phyloP scores from a whole-genome alignment of 2,113 vertebrate species.

The Leptobrachium leishanense region DNA sequence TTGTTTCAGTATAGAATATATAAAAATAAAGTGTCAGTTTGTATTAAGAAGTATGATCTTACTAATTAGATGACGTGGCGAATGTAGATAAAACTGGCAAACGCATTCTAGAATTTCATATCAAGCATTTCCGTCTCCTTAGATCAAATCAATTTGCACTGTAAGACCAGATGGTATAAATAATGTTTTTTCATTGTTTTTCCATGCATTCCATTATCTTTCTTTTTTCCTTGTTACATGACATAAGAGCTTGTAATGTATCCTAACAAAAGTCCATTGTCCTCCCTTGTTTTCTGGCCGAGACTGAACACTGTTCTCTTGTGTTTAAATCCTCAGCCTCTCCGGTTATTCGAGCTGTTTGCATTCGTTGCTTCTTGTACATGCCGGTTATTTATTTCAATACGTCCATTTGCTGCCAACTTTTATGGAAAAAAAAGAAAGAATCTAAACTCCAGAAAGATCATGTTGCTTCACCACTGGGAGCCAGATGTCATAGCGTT shows the following conservation, averaged over 20 bases:
- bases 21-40: too few relatives aligned
- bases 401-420: slow-evolving; percentile 50
- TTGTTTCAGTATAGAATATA: too few relatives aligned
- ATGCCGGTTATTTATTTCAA: slow-evolving; percentile 35
- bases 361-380: slow-evolving; percentile 54
- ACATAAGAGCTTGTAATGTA: slow-evolving; percentile 16
- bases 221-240: slow-evolving; percentile 16
- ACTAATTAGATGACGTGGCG: too few relatives aligned
- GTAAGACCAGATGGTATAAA: slow-evolving; percentile 24
- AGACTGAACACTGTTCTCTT: slow-evolving; percentile 33
- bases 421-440: slow-evolving; percentile 43
- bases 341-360: slow-evolving; percentile 53
- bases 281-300: slow-evolving; percentile 47
- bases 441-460: slow-evolving; percentile 32
- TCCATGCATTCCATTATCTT: slow-evolving; percentile 12
- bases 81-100: too few relatives aligned
- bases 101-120: background rate
- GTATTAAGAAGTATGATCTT: too few relatives aligned
- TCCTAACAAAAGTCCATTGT: slow-evolving; percentile 44
- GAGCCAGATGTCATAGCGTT: slow-evolving; percentile 49
- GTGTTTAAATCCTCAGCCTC: slow-evolving; percentile 55
- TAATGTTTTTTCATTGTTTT: slow-evolving; percentile 24
- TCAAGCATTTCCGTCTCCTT: background rate
- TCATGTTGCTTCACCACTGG: slow-evolving; percentile 49
- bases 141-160: slow-evolving; percentile 6